A percentile compares a stretch with the other conserved stretches of the same genome.
These are phyloP conservation scores for Mormyrops attenuatus DNA, from an alignment of 2,797 vertebrate species.

Conservation along the genomic window DNA sequence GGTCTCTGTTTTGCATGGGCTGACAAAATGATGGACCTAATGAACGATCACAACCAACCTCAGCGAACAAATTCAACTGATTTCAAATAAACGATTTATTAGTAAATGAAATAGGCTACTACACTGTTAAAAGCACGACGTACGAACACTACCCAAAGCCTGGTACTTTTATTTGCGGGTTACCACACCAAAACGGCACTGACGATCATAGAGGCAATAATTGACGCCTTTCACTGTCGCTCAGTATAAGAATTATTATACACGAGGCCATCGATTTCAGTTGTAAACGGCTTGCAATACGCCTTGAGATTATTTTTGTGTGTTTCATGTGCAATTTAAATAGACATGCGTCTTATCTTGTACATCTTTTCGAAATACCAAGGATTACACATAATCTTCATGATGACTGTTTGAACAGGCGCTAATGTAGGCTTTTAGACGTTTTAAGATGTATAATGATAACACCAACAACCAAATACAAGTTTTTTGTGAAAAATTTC, in stretches of 20 bases:
- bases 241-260: background rate
- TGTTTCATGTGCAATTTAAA: background rate
- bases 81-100: background rate
- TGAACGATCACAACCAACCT: background rate
- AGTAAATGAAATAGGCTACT: background rate
- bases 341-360: background rate
- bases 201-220: background rate
- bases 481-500: background rate
- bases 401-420: background rate
- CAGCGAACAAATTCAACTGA: background rate
- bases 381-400: background rate
- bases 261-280: background rate
- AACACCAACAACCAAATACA: background rate
- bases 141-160: background rate
- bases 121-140: background rate
- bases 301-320: background rate
- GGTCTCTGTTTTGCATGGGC: background rate
- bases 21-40: background rate
- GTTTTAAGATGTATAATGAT: background rate
- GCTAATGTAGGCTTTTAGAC: background rate
- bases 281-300: background rate
- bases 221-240: slow-evolving; percentile 3
- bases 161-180: background rate
- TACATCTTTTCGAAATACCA: background rate
- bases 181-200: background rate